Base-by-base conservation (phyloP, 2,113 vertebrate genomes). In the Strix aluco region DNA sequence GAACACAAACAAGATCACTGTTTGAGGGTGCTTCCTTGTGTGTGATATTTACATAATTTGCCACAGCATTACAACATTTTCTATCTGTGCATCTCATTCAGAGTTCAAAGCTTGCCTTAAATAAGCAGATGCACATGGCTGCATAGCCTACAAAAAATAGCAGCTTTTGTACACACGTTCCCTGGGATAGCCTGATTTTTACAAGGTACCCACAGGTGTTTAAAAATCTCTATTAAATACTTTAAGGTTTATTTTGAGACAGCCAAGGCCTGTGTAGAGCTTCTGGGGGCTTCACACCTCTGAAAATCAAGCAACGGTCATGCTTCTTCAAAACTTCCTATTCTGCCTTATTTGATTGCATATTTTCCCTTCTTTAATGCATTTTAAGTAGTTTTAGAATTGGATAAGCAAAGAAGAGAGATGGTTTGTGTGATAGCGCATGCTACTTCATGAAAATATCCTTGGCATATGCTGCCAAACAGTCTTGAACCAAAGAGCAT, bases 1-100 rank as follows among this genome's bases (percentile, higher is more conserved):
- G 77, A 94, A 30, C 57, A 57, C 77, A 86, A 62, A 77, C 18
- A 90, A 77, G 66, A 89, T 90, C 51, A 10, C 40, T 54, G 26
- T 82, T 75, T 70, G 77, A 93, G 66, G 66, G 55, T 93, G 59
- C 85, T 91, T 94, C 73, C 52, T 70, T 72, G n/a, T 89, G 19
- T 58, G 32, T 93, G 79, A 63, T 94, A 93, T 79, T 97, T 96
- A 93, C 82, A 73, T 93, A 93, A 90, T 92, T 92, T 90, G 66
- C 58, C 63, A 89, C 52, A 65, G 66, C 66, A 54, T 75, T 91
- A 55, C 88, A 93, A 95, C 34, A 42, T 95, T 95, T 95, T 95
- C 90, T 96, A n/a, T 92, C 72, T 14, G 32, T 65, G 62, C 63
- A 83, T 97, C 93, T 95, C 90, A 83, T 81, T 97, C 80, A 36